Conservation (phyloP, 2,113 vertebrate genomes). For the Oenanthe melanoleuca region DNA sequence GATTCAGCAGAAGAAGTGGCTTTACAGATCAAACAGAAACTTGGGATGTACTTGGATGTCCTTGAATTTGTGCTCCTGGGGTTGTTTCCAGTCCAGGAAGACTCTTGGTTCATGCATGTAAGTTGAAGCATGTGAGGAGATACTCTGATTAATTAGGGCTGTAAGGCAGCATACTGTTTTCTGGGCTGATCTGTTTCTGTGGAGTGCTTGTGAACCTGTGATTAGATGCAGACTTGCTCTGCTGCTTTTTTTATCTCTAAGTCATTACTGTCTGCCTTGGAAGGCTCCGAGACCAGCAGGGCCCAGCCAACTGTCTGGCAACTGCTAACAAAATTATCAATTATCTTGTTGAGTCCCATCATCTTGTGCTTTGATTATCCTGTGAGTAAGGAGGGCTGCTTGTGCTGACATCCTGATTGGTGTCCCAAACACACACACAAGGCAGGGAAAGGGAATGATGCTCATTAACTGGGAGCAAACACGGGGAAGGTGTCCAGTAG, state of each 20-base stretch:
- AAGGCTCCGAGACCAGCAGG: background rate
- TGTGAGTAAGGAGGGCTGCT: background rate
- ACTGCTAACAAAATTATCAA: background rate
- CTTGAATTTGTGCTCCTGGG: background rate
- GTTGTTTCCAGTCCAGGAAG: background rate
- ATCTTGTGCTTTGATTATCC: background rate
- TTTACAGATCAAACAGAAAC: background rate
- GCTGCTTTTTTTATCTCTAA: background rate
- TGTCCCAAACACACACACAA: background rate
- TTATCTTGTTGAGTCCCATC: background rate
- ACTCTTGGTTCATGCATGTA: background rate
- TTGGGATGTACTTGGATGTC: background rate
- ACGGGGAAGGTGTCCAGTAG: background rate
- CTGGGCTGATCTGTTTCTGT: background rate
- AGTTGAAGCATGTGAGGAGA: background rate
- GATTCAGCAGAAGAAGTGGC: background rate
- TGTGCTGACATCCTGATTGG: background rate
- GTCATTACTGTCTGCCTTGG: constrained; percentile 18
- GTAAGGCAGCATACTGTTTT: background rate
- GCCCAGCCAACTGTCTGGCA: constrained; percentile 29
- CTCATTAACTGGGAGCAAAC: background rate
- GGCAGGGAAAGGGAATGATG: background rate
- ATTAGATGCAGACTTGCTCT: constrained; percentile 7
- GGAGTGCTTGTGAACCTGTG: background rate
- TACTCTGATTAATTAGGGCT: background rate